phyloP scores from a whole-genome alignment of 2,888 invertebrate species.

The Tenthredo notha region DNA sequence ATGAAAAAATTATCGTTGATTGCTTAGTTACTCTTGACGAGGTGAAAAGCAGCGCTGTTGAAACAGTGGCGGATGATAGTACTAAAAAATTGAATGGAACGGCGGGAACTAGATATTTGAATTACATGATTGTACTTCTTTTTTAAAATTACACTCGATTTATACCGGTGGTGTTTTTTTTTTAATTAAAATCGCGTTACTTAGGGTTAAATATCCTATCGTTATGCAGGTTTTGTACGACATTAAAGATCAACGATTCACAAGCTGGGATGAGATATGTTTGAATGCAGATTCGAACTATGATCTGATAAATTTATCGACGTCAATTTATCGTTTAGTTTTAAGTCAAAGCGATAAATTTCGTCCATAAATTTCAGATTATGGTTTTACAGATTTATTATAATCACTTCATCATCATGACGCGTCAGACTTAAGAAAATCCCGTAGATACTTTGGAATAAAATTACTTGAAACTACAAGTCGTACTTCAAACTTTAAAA shows the following conservation, averaged over 20 bases:
- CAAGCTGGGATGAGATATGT: not conserved
- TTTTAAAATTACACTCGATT: constrained; percentile 69
- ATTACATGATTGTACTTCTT: constrained; percentile 75
- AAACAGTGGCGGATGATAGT: constrained; percentile 68
- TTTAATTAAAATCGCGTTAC: not conserved
- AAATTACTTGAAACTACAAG: not conserved
- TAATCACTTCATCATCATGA: not conserved
- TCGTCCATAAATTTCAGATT: not conserved
- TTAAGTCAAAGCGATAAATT: not conserved
- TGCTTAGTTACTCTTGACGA: constrained; percentile 75
- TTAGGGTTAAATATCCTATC: not conserved
- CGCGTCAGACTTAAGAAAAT: not conserved
- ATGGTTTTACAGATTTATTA: not conserved
- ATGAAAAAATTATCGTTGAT: constrained; percentile 59
- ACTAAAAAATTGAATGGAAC: constrained; percentile 70
- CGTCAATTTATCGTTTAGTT: not conserved
- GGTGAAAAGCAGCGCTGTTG: constrained; percentile 70
- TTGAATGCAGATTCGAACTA: not conserved
- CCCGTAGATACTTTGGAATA: not conserved
- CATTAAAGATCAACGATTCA: constrained; percentile 24
- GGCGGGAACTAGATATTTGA: constrained; percentile 71
- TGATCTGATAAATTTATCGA: not conserved
- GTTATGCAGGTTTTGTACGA: constrained; percentile 28
- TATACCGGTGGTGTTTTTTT: not conserved
- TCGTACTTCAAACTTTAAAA: too few relatives aligned